phyloP scores from a whole-genome alignment of 2,888 invertebrate species.

The Leucophenga montana region DNA sequence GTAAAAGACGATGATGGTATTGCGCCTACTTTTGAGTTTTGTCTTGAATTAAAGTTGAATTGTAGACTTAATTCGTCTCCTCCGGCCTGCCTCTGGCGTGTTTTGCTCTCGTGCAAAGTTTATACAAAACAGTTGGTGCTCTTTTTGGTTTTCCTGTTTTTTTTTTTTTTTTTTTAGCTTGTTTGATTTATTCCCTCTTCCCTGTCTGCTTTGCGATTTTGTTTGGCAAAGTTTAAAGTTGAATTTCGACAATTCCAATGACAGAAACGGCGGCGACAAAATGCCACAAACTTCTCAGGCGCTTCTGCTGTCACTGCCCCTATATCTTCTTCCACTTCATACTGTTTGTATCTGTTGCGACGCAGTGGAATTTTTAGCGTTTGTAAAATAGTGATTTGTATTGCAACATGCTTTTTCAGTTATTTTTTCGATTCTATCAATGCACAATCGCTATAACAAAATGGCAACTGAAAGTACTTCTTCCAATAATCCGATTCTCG shows the following conservation, averaged over 20 bases:
- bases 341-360: slow-evolving; percentile 24
- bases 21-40: neutral
- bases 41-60: neutral
- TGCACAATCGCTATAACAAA: no score
- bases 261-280: slow-evolving; percentile 7
- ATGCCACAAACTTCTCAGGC: slow-evolving; percentile 26
- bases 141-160: neutral
- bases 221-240: slow-evolving; percentile 22
- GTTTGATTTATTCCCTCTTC: neutral
- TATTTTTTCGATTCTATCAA: no score
- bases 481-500: no score
- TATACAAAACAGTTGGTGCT: neutral
- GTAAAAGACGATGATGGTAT: neutral
- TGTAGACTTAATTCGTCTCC: neutral
- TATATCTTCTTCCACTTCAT: neutral
- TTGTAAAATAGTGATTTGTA: neutral
- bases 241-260: slow-evolving; percentile 1
- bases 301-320: neutral
- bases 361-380: slow-evolving; percentile 26
- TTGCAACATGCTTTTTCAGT: neutral
- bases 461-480: no score
- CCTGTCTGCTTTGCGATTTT: neutral
- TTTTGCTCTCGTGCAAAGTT: neutral
- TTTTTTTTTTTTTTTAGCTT: neutral
- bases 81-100: neutral